Conservation (phyloP, 2,888 invertebrate species). For the Xestia xanthographa region DNA sequence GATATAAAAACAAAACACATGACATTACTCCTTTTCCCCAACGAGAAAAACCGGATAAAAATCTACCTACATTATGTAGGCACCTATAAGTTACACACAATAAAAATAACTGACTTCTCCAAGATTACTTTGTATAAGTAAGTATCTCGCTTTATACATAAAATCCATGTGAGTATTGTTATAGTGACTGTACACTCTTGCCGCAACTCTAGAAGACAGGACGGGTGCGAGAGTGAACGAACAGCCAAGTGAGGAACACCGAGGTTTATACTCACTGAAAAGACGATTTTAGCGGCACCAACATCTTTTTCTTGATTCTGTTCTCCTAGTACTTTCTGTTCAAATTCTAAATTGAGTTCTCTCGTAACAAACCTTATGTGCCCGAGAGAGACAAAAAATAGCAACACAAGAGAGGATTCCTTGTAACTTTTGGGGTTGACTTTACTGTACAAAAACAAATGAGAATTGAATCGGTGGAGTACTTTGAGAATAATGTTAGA, state of each 20-base stretch:
- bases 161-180: conserved; percentile 47
- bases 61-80: conserved; percentile 39
- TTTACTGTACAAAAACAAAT: too few relatives aligned
- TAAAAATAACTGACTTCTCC: conserved; percentile 61
- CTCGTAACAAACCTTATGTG: too few relatives aligned
- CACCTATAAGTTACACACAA: conserved; percentile 57
- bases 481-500: too few relatives aligned
- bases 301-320: too few relatives aligned
- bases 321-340: too few relatives aligned
- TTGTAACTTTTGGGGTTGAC: too few relatives aligned
- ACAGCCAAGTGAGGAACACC: background rate
- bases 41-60: conserved; percentile 32
- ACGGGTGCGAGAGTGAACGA: background rate
- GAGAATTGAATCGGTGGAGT: too few relatives aligned
- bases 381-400: too few relatives aligned
- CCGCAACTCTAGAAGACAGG: background rate
- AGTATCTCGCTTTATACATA: conserved; percentile 42
- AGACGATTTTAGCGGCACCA: too few relatives aligned
- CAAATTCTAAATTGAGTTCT: too few relatives aligned
- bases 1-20: conserved; percentile 46
- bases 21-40: conserved; percentile 25
- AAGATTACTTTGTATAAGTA: conserved; percentile 60
- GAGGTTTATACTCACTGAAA: too few relatives aligned
- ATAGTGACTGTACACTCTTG: background rate
- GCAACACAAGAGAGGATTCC: too few relatives aligned